These are phyloP conservation scores for Apostichopus californicus DNA, from an alignment of 35 echinoderm and acorn worm species.

Conservation along the genomic window DNA sequence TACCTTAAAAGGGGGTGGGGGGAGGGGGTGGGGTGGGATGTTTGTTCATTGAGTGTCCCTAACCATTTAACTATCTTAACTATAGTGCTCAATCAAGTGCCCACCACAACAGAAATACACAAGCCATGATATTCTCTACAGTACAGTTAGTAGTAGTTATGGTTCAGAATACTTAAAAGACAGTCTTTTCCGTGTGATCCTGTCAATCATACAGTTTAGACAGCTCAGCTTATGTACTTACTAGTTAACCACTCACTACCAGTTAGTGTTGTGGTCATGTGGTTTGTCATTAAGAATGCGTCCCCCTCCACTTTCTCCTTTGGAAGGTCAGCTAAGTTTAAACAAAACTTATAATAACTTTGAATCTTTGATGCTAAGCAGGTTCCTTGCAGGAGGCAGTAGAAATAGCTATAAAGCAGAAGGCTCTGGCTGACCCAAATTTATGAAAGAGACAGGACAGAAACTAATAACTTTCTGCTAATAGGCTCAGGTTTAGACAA, in stretches of 20 bases:
- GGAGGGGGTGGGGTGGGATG: no score
- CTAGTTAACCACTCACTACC: no score
- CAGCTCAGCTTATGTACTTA: no score
- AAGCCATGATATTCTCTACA: no score
- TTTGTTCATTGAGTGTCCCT: no score
- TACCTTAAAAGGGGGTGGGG: no score
- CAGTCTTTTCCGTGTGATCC: background rate
- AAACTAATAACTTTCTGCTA: background rate
- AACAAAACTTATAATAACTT: background rate
- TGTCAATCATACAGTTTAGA: background rate
- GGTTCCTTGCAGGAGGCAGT: slow-evolving; percentile 9
- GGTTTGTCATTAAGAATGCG: background rate
- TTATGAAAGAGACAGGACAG: background rate
- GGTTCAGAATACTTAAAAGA: no score
- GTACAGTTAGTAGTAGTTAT: no score
- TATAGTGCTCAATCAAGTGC: no score
- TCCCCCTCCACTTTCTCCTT: background rate
- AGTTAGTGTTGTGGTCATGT: background rate
- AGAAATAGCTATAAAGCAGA: no score
- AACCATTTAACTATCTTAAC: no score
- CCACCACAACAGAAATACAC: no score
- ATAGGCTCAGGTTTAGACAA: background rate
- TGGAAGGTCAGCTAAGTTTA: background rate
- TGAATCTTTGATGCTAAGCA: background rate
- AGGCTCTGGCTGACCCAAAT: slow-evolving; percentile 1